Evolutionary conservation across 2,113 vertebrate genomes (phyloP).

Genomic region (Clarias macrocephalus): DNA sequence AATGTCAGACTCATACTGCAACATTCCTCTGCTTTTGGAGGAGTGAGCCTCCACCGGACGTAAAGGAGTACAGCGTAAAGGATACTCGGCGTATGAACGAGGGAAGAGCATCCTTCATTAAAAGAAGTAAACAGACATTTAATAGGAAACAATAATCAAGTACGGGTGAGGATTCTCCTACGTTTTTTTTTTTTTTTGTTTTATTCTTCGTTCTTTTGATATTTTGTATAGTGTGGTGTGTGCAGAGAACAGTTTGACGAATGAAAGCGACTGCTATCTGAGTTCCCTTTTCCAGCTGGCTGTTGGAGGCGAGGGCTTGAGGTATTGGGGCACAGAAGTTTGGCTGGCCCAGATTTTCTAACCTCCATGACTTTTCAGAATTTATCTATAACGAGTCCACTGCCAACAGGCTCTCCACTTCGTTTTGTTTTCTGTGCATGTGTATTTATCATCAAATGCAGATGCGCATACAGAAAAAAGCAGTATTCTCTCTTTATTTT

Average conservation of each 20-base stretch:
- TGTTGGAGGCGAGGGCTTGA: slow-evolving; percentile 46
- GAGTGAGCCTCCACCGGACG: slow-evolving; percentile 55
- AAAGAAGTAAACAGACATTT: slow-evolving; percentile 57
- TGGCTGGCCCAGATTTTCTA: slow-evolving; percentile 58
- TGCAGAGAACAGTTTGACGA: slow-evolving; percentile 57
- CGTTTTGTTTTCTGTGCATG: background rate
- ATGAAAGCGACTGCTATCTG: slow-evolving; percentile 56
- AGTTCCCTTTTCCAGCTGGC: slow-evolving; percentile 59
- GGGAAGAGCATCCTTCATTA: slow-evolving; percentile 46
- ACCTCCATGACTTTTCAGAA: background rate
- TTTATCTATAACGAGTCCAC: background rate
- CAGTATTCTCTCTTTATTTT: background rate
- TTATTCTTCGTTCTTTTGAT: slow-evolving; percentile 60
- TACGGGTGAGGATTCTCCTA: slow-evolving; percentile 68
- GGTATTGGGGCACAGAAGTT: slow-evolving; percentile 54
- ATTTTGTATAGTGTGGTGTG: slow-evolving; percentile 68
- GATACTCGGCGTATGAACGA: slow-evolving; percentile 56
- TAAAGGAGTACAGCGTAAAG: slow-evolving; percentile 57
- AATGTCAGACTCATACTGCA: slow-evolving; percentile 66
- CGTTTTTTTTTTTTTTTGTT: slow-evolving; percentile 70
- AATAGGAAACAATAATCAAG: slow-evolving; percentile 64
- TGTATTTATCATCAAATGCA: background rate
- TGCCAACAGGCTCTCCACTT: slow-evolving; percentile 32
- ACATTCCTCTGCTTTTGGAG: slow-evolving; percentile 70
- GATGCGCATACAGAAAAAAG: background rate